Evolutionary conservation across 2,888 invertebrate species (phyloP), one percentile per base, ranked within the genome.

Genomic region (Crepidodera aurea): DNA sequence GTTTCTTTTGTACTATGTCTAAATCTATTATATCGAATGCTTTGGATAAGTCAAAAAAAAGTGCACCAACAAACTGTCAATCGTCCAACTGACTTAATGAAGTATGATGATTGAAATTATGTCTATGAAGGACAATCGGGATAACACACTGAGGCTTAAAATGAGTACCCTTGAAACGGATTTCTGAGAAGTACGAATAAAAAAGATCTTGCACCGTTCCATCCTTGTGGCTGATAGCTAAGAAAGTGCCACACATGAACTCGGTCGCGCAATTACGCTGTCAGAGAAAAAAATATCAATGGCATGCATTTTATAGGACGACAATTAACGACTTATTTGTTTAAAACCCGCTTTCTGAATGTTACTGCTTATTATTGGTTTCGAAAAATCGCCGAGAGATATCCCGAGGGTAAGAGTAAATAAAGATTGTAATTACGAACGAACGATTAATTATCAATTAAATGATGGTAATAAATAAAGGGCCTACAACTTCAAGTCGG

Each of bases 371-470:
- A 56, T 46, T 25, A 56, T 56, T 56, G 56, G 34, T 56, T 46
- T 56, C 18, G 27, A 60, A 42, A 51, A 51, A 51, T 54, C 25
- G 37, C 56, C n/a, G 25, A 34, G 32, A 55, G 46, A 56, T 61
- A 60, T 55, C 71, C 67, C 51, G 62, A 69, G 70, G 70, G 67
- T 63, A 68, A 66, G 64, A 68, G 70, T 70, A 69, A 73, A 73
- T 72, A 72, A 72, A 68, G 70, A 65, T 74, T 70, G 74, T 73
- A 78, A 77, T 77, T 78, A 76, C 72, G 69, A 63, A 69, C 70
- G 72, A 77, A 75, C 75, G 73, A 78, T 77, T 78, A 78, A 78
- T 77, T 78, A 77, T 75, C 72, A 77, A 75, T 76, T 76, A 76
- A 76, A 77, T 70, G 73, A 71, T 67, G 69, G 75, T 63, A 71